These are phyloP conservation scores for Corythornis vintsioides DNA, from an alignment of 2,113 vertebrate species.

Conservation along the genomic window DNA sequence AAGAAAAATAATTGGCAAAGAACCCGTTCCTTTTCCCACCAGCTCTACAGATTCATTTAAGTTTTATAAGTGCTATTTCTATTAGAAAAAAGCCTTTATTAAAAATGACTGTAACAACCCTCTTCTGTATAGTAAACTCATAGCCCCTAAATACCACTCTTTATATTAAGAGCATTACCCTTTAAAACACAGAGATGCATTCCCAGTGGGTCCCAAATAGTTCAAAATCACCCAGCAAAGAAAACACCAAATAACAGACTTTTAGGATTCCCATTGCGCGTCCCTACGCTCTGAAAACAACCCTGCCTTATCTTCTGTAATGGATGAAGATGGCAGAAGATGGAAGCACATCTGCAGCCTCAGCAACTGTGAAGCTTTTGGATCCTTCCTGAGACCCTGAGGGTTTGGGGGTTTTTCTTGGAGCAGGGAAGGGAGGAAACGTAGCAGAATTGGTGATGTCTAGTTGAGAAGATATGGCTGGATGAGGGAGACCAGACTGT, in stretches of 20 bases:
- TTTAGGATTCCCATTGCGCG: accelerated
- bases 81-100: slow-evolving; percentile 30
- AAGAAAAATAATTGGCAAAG: slow-evolving; percentile 37
- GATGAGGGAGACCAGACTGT: accelerated
- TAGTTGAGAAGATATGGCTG: neutral
- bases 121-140: neutral
- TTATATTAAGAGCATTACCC: neutral
- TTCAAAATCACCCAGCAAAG: neutral
- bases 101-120: neutral
- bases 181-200: neutral
- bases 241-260: neutral
- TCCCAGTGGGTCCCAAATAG: neutral
- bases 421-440: neutral
- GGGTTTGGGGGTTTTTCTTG: no score
- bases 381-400: neutral
- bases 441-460: neutral
- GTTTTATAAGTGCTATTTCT: slow-evolving; percentile 41
- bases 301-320: accelerated
- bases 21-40: slow-evolving; percentile 12
- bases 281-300: neutral
- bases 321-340: neutral
- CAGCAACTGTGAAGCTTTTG: neutral
- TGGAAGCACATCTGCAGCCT: neutral
- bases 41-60: slow-evolving; percentile 22
- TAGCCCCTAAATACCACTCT: neutral